A percentile compares a stretch with the other conserved stretches of the same genome.
Evolutionary conservation across 1,140 invertebrate genomes (phyloP).

Genomic region (Euglossa dilemma): DNA sequence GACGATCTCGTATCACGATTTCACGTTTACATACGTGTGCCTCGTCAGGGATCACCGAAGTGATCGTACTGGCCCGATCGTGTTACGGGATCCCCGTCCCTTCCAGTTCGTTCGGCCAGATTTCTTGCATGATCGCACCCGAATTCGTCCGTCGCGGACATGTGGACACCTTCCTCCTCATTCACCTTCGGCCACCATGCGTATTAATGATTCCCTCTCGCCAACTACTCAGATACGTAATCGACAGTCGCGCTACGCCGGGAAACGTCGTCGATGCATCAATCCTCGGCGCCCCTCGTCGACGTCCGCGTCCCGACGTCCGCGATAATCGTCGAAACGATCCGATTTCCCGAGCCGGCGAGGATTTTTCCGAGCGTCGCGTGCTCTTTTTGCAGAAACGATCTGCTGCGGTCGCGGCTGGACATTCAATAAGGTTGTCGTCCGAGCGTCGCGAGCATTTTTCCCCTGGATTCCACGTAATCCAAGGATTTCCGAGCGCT

Average conservation of each 20-base stretch:
- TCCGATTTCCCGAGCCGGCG: not conserved
- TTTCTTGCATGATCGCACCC: conserved; percentile 75
- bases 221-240: not conserved
- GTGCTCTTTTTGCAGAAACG: not conserved
- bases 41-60: conserved; percentile 57
- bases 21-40: conserved; percentile 58
- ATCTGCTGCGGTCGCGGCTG: not conserved
- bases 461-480: conserved; percentile 26
- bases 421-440: conserved; percentile 33
- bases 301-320: not conserved
- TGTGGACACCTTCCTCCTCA: conserved; percentile 48
- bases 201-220: conserved; percentile 50
- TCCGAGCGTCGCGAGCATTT: conserved; percentile 7
- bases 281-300: not conserved
- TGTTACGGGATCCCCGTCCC: conserved; percentile 75
- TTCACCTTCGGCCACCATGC: conserved; percentile 15
- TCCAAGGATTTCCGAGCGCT: conserved; percentile 47
- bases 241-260: conserved; percentile 11
- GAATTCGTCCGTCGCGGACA: conserved; percentile 69
- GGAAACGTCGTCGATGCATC: not conserved
- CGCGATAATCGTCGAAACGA: not conserved
- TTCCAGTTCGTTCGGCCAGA: conserved; percentile 79
- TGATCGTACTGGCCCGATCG: conserved; percentile 67
- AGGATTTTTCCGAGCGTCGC: not conserved
- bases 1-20: conserved; percentile 68